A percentile compares a stretch with the other conserved stretches of the same genome.
Conservation (phyloP, 2,797 vertebrate species). For the Propithecus perrieri region DNA sequence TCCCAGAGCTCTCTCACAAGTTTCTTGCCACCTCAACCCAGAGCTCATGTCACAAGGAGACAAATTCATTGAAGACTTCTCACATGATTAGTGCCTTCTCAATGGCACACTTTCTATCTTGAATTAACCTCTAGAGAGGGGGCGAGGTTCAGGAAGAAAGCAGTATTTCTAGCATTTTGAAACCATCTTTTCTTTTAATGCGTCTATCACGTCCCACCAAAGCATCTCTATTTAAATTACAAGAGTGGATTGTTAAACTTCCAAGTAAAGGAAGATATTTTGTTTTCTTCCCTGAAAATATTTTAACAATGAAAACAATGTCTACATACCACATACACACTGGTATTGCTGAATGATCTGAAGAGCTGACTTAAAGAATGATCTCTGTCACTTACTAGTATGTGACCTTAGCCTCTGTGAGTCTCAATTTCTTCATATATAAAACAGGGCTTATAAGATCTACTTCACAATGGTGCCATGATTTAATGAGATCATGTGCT, state of each 20-base stretch:
- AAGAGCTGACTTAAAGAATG: neutral
- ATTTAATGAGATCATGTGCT: conserved; percentile 29
- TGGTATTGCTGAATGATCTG: neutral
- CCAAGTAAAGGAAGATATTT: conserved; percentile 14
- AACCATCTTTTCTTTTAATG: conserved; percentile 11
- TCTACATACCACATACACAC: neutral
- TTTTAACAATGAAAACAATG: conserved; percentile 7
- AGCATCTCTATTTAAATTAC: conserved; percentile 25
- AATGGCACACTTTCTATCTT: neutral
- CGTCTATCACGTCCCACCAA: neutral
- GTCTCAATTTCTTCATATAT: conserved; percentile 20
- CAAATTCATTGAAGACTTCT: neutral
- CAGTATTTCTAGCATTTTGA: neutral
- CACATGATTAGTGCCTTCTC: neutral
- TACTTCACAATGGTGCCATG: neutral
- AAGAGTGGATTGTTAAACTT: neutral
- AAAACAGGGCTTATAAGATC: neutral
- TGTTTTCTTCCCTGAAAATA: neutral
- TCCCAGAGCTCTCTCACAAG: neutral
- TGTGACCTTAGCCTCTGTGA: neutral
- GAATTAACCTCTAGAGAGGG: neutral
- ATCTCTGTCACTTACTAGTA: neutral
- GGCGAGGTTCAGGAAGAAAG: neutral
- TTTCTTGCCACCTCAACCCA: conserved; percentile 25
- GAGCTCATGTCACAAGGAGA: neutral